Evolutionary conservation across 2,797 vertebrate species (phyloP).

Genomic region (Selene dorsalis): DNA sequence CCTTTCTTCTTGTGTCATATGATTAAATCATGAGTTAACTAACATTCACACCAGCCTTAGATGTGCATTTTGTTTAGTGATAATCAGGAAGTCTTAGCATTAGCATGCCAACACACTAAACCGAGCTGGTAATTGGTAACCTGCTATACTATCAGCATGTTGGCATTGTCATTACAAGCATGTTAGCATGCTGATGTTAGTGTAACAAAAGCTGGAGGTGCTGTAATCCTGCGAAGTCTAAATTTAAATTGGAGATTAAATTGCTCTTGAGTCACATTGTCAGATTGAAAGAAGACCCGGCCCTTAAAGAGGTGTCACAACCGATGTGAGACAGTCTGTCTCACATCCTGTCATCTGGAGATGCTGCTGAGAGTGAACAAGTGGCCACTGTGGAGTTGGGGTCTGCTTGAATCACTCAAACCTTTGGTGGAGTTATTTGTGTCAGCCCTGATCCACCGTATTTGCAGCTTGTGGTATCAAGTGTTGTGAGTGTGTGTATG

Average conservation of each 20-base stretch:
- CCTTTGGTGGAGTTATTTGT: slow-evolving; percentile 75
- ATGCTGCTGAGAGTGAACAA: slow-evolving; percentile 65
- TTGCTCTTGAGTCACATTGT: slow-evolving; percentile 38
- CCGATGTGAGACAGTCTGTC: slow-evolving; percentile 57
- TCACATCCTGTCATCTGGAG: slow-evolving; percentile 66
- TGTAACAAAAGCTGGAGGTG: slow-evolving; percentile 8
- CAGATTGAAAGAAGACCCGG: slow-evolving; percentile 47
- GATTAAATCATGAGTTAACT: not conserved
- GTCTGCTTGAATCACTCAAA: slow-evolving; percentile 69
- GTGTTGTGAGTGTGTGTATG: slow-evolving; percentile 64
- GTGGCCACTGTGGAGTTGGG: slow-evolving; percentile 58
- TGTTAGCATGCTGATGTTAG: not conserved
- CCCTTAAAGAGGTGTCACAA: slow-evolving; percentile 44
- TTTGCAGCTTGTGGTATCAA: slow-evolving; percentile 73
- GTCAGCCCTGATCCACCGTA: slow-evolving; percentile 74
- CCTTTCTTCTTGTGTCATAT: not conserved
- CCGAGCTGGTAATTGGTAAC: not conserved
- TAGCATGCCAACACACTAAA: not conserved
- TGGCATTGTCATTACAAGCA: not conserved
- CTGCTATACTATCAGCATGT: not conserved
- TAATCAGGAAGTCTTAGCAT: not conserved
- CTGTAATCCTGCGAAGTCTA: slow-evolving; percentile 29
- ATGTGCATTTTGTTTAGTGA: not conserved
- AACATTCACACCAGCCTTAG: not conserved
- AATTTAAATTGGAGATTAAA: slow-evolving; percentile 45